These are phyloP conservation scores for Etheostoma spectabile DNA, from an alignment of 2,113 vertebrate genomes.

Conservation along the genomic window DNA sequence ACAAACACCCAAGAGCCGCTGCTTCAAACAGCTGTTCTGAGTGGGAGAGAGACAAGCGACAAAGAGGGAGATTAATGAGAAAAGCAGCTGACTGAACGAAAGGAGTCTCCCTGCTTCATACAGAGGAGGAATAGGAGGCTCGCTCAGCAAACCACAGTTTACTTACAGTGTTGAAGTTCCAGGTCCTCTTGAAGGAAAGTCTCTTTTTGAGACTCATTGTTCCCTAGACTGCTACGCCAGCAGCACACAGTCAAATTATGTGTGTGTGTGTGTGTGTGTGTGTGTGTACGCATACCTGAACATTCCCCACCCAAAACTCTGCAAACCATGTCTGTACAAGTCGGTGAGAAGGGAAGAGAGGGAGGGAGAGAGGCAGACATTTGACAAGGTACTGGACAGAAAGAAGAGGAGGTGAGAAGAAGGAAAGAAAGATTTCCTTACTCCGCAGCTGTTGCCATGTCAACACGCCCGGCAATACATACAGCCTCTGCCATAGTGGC, in stretches of 20 bases:
- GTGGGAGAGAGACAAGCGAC: constrained; percentile 47
- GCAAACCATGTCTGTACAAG: constrained; percentile 87
- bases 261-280: constrained; percentile 62
- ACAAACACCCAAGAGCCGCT: constrained; percentile 51
- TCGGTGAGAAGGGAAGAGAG: constrained; percentile 56
- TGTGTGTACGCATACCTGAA: constrained; percentile 80
- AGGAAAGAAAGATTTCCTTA: constrained; percentile 69
- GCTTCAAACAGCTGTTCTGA: constrained; percentile 75
- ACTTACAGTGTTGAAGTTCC: constrained; percentile 80
- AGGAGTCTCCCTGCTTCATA: constrained; percentile 45
- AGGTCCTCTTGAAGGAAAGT: constrained; percentile 83
- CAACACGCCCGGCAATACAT: constrained; percentile 70
- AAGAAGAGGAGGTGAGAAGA: constrained; percentile 11
- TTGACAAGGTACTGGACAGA: constrained; percentile 69
- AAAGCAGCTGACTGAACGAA: constrained; percentile 82
- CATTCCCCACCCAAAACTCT: constrained; percentile 80
- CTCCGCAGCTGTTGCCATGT: constrained; percentile 73
- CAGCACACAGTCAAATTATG: constrained; percentile 66
- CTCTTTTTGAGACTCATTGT: constrained; percentile 85
- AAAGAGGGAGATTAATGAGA: constrained; percentile 70
- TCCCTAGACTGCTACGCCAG: constrained; percentile 70
- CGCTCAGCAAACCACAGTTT: constrained; percentile 52
- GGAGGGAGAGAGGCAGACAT: constrained; percentile 59
- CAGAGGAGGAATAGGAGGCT: constrained; percentile 48
- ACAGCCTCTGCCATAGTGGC: constrained; percentile 69